Evolutionary conservation across 2,797 vertebrate species (phyloP).

Genomic region (Chaunax sp.): DNA sequence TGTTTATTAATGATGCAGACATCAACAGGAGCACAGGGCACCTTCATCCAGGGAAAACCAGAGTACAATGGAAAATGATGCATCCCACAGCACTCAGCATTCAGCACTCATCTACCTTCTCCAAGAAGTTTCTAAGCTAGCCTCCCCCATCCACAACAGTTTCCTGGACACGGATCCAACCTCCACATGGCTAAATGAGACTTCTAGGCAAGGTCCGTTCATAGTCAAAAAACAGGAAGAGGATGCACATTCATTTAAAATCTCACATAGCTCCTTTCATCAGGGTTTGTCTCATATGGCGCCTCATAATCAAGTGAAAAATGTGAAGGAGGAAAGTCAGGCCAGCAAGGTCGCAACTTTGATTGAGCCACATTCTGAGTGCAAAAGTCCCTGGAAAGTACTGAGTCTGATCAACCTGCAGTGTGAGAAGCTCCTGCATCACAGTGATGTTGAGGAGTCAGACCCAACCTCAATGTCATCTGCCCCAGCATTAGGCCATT

Average conservation of each 20-base stretch:
- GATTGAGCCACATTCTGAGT: slow-evolving; percentile 20
- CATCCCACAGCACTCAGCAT: slow-evolving; percentile 41
- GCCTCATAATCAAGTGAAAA: slow-evolving; percentile 32
- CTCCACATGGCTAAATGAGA: slow-evolving; percentile 16
- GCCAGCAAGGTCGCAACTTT: slow-evolving; percentile 14
- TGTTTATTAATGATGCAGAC: slow-evolving; percentile 36
- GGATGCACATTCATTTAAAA: slow-evolving; percentile 10
- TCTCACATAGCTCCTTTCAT: slow-evolving; percentile 18
- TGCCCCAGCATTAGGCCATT: not conserved
- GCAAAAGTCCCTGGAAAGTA: slow-evolving; percentile 78
- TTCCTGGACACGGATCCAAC: slow-evolving; percentile 32
- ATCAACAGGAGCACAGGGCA: slow-evolving; percentile 69
- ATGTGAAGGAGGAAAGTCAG: slow-evolving; percentile 14
- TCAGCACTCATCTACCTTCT: slow-evolving; percentile 81
- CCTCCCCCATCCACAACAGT: slow-evolving; percentile 56
- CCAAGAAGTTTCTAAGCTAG: slow-evolving; percentile 83
- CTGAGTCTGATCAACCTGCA: slow-evolving; percentile 85
- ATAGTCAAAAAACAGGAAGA: slow-evolving; percentile 8
- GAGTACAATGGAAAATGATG: slow-evolving; percentile 52
- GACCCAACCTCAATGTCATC: not conserved
- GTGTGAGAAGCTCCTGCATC: slow-evolving; percentile 76
- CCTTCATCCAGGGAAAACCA: slow-evolving; percentile 48
- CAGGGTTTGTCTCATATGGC: slow-evolving; percentile 20
- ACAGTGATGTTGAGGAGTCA: slow-evolving; percentile 8
- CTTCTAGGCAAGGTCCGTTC: slow-evolving; percentile 2